These are phyloP conservation scores for Takifugu rubripes DNA, from an alignment of 2,797 vertebrate genomes.

Conservation along the genomic window DNA sequence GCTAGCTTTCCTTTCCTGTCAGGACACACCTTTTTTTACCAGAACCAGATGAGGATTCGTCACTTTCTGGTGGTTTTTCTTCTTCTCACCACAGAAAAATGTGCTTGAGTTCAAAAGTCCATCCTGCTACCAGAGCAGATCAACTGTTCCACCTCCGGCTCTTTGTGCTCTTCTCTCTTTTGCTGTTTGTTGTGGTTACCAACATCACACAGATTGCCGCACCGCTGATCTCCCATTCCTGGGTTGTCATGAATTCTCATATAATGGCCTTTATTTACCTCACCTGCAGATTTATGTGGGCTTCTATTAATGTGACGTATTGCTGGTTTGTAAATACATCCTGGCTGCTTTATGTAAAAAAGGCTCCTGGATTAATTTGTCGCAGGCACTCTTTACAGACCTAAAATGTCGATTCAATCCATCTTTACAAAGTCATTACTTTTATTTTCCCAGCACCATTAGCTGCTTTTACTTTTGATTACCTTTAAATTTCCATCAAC, in stretches of 20 bases:
- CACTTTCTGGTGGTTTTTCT: no score
- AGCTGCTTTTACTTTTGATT: neutral
- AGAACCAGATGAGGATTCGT: no score
- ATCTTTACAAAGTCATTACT: neutral
- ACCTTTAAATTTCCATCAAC: neutral
- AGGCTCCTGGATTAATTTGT: neutral
- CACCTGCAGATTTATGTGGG: slow-evolving; percentile 8
- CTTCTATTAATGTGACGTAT: slow-evolving; percentile 1
- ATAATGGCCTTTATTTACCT: slow-evolving; percentile 19
- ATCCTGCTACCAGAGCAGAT: slow-evolving; percentile 6
- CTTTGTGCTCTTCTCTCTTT: slow-evolving; percentile 14
- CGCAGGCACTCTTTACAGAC: neutral
- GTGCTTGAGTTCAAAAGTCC: no score
- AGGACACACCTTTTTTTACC: no score
- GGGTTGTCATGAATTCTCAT: slow-evolving; percentile 12
- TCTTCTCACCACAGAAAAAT: no score
- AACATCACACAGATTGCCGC: slow-evolving; percentile 13
- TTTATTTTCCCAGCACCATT: neutral
- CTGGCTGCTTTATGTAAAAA: no score
- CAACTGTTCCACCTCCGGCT: neutral
- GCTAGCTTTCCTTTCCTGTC: no score
- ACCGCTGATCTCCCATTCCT: neutral
- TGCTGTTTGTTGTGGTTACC: slow-evolving; percentile 18
- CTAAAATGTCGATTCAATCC: neutral
- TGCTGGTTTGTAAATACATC: neutral